Evolutionary conservation across 2,888 invertebrate species (phyloP).

Genomic region (Drosophila anomalipes): DNA sequence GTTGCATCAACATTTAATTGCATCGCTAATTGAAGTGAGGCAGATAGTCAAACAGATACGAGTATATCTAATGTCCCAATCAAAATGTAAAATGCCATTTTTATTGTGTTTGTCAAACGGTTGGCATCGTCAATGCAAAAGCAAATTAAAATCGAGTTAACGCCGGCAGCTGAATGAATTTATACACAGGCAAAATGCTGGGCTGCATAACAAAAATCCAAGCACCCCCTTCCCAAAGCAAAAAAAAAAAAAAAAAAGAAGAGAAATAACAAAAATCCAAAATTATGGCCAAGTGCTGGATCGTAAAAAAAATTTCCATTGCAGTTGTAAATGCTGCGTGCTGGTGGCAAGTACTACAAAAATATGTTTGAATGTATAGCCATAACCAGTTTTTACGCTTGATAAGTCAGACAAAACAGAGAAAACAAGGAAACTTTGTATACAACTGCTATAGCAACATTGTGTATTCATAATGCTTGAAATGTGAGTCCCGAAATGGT

Average conservation of each 20-base stretch:
- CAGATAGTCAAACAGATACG: constrained; percentile 14
- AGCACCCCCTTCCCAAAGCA: neutral
- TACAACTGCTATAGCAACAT: constrained; percentile 31
- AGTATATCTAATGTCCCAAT: constrained; percentile 62
- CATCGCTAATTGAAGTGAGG: constrained; percentile 49
- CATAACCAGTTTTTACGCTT: constrained; percentile 50
- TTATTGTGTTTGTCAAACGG: constrained; percentile 67
- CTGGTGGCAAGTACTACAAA: constrained; percentile 43
- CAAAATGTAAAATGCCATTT: constrained; percentile 70
- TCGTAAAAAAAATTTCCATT: constrained; percentile 72
- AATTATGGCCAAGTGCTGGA: constrained; percentile 57
- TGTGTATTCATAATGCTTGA: constrained; percentile 26
- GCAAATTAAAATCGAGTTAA: constrained; percentile 69
- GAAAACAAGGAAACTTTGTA: constrained; percentile 18
- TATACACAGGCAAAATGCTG: constrained; percentile 40
- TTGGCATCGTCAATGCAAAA: constrained; percentile 42
- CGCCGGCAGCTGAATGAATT: constrained; percentile 38
- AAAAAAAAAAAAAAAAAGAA: neutral
- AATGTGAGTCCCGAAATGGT: constrained; percentile 1
- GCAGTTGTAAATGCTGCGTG: constrained; percentile 70
- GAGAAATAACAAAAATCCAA: constrained; percentile 20
- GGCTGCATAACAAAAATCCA: constrained; percentile 33
- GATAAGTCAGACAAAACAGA: constrained; percentile 47
- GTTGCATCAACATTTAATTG: constrained; percentile 51
- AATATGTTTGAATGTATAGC: constrained; percentile 44